Conservation (phyloP, 1,140 invertebrate species). For the Drosophila subpulchrella region DNA sequence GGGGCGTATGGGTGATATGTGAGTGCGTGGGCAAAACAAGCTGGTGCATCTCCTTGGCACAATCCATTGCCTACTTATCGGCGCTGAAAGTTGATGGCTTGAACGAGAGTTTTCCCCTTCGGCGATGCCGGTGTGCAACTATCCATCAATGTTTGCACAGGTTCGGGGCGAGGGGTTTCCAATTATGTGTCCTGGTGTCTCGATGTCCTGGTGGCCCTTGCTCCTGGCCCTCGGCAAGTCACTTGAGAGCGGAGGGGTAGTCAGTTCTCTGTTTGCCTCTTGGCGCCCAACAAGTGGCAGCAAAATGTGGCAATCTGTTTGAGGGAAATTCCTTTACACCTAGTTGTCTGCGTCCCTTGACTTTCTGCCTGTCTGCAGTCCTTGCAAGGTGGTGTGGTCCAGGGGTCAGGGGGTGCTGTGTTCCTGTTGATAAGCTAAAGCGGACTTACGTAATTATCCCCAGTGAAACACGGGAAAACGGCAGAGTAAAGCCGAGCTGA, state of each 20-base stretch:
- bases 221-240: conserved; percentile 2
- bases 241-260: neutral
- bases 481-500: conserved; percentile 3
- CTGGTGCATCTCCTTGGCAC: conserved; percentile 6
- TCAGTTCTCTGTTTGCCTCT: conserved; percentile 27
- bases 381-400: neutral
- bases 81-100: conserved; percentile 25
- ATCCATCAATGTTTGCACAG: conserved; percentile 41
- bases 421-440: conserved; percentile 60
- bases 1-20: conserved; percentile 24
- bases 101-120: conserved; percentile 11
- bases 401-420: neutral
- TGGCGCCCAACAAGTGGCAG: conserved; percentile 41
- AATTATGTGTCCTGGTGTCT: conserved; percentile 15
- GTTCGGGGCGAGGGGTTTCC: neutral
- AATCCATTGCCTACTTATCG: conserved; percentile 21
- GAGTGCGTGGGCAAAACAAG: conserved; percentile 4
- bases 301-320: conserved; percentile 28
- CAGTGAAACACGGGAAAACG: conserved; percentile 42
- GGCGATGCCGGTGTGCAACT: conserved; percentile 3
- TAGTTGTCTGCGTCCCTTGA: neutral
- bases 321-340: conserved; percentile 1
- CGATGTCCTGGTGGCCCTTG: neutral
- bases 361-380: neutral
- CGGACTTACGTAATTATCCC: conserved; percentile 72